phyloP scores from a whole-genome alignment of 2,113 vertebrate species.

The Chaetorhynchus papuensis region DNA sequence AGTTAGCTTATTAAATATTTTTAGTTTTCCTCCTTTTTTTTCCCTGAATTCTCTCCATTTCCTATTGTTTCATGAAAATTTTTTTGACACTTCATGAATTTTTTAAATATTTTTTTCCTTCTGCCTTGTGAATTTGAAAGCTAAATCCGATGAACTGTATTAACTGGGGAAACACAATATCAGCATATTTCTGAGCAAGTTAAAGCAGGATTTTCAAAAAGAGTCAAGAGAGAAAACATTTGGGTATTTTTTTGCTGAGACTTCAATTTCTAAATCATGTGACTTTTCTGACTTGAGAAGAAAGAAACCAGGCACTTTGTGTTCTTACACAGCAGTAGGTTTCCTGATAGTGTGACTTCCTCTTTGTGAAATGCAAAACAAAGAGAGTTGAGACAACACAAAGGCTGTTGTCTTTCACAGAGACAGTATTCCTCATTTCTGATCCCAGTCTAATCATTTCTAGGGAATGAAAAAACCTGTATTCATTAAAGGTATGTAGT shows the following conservation, averaged over 20 bases:
- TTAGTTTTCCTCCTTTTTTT: not conserved
- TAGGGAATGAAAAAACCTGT: not conserved
- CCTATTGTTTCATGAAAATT: not conserved
- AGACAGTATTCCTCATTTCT: not conserved
- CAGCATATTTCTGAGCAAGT: not conserved
- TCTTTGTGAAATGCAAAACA: conserved; percentile 1
- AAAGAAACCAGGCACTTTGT: not conserved
- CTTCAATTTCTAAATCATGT: not conserved
- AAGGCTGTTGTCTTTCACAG: not conserved
- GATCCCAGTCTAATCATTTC: not conserved
- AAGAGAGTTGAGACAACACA: not conserved
- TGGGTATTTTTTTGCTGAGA: not conserved
- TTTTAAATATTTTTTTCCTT: not conserved
- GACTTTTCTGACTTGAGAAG: conserved; percentile 11
- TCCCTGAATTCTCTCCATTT: not conserved
- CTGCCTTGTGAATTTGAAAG: not conserved
- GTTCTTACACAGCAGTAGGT: not conserved
- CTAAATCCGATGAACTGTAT: not conserved
- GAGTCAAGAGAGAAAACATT: not conserved
- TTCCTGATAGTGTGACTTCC: conserved; percentile 20
- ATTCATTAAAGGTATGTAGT: not conserved
- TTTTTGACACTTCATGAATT: not conserved
- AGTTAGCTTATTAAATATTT: not conserved
- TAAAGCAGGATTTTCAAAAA: not conserved
- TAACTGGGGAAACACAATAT: not conserved